Evolutionary conservation across 1,140 invertebrate species (phyloP), one percentile per base, ranked within the genome.

Genomic region (Sarcophaga peregrina): DNA sequence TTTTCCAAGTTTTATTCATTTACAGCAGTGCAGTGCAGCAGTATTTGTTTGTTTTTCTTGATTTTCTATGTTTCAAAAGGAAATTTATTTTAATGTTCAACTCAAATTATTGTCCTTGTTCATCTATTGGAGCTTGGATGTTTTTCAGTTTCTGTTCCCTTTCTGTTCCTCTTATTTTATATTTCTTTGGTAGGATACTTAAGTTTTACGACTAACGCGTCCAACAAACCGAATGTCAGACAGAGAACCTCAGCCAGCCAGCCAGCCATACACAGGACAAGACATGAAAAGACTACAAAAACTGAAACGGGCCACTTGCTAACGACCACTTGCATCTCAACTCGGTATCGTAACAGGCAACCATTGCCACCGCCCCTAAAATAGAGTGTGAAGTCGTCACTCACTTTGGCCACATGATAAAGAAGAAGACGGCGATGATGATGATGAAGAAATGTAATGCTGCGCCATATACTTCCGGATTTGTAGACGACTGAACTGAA

Each of bases 71-170:
- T 58, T 48, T 37, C 25, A 37, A 37, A 37, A 37, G 15, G 47
- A 83, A 83, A 83, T 83, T 83, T 83, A 83, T 80, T 83, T 83
- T 83, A 80, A 68, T 83, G 82, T 80, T 73, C 75, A 83, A 80
- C 76, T 73, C 58, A 83, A 83, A 83, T 83, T 80, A 83, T 83
- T 83, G 82, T 80, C 82, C 75, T 80, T 83, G 82, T 83, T 80
- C 75, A 78, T 78, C 75, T 78, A 80, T 83, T 81, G n/a, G n/a
- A n/a, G n/a, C n/a, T n/a, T 83, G 68, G 75, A n/a, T 76, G 13
- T 76, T 11, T 76, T 46, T 47, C 45, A 46, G 37, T 76, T 76
- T 46, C 46, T n/a, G n/a, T n/a, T n/a, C n/a, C n/a, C n/a, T 76
- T 46, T 76, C n/a, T 48, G 45, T 46, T 48, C 74, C 47, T 48